Percentiles rank a stretch among this genome's conserved stretches.
phyloP scores from a whole-genome alignment of 1,140 invertebrate genomes.

The Pissodes strobi region DNA sequence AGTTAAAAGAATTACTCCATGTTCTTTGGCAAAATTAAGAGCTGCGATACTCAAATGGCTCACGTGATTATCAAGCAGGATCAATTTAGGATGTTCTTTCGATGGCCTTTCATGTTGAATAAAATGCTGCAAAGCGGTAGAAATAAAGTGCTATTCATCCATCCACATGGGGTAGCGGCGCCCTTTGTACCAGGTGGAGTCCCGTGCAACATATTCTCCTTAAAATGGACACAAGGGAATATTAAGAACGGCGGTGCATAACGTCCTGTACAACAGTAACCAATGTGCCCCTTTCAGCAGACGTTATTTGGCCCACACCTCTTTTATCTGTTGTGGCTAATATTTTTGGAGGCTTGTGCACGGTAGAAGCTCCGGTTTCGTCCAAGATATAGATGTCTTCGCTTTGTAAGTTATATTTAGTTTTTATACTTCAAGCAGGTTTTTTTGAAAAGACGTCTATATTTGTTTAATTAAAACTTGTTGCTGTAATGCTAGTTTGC shows the following conservation, averaged over 20 bases:
- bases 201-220: constrained; percentile 37
- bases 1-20: constrained; percentile 54
- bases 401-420: constrained; percentile 33
- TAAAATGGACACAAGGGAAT: constrained; percentile 36
- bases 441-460: constrained; percentile 46
- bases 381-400: constrained; percentile 49
- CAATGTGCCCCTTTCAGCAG: constrained; percentile 52
- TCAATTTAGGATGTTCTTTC: constrained; percentile 50
- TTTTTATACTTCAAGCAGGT: constrained; percentile 40
- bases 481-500: too few relatives aligned
- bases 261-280: constrained; percentile 53
- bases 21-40: constrained; percentile 47
- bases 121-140: constrained; percentile 58
- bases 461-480: too few relatives aligned
- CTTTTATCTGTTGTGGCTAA: constrained; percentile 39
- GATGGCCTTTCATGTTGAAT: constrained; percentile 49
- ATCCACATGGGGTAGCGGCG: too few relatives aligned
- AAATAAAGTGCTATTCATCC: constrained; percentile 58
- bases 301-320: constrained; percentile 53
- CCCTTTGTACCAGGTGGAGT: too few relatives aligned
- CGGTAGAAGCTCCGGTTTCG: constrained; percentile 53
- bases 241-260: constrained; percentile 49
- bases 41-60: constrained; percentile 53
- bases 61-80: constrained; percentile 55
- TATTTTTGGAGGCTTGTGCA: constrained; percentile 39